Evolutionary conservation across 2,888 invertebrate species (phyloP).

Genomic region (Chrysotoxum bicinctum): DNA sequence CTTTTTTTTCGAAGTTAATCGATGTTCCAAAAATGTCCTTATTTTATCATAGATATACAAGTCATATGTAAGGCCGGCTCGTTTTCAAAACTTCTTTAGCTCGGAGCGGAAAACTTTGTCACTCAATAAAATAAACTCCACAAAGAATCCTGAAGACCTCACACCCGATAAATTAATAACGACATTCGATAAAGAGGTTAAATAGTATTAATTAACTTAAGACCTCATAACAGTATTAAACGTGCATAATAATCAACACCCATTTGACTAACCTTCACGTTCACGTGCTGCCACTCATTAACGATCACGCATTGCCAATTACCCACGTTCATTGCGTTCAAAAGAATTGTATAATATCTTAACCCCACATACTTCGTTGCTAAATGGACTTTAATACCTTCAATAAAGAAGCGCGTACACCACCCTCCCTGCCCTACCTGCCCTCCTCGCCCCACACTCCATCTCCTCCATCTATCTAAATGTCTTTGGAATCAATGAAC

Average conservation of each 20-base stretch:
- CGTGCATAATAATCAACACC: constrained; percentile 9
- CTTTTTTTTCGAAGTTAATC: too few relatives aligned
- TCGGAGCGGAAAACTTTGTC: not conserved
- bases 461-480: too few relatives aligned
- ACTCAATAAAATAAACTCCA: not conserved
- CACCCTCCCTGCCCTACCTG: not conserved
- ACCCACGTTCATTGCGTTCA: constrained; percentile 4
- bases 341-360: constrained; percentile 22
- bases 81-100: too few relatives aligned
- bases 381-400: constrained; percentile 22
- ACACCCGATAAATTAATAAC: not conserved
- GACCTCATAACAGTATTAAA: constrained; percentile 1
- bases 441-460: not conserved
- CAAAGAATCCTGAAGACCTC: not conserved
- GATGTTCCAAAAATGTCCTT: too few relatives aligned
- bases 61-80: too few relatives aligned
- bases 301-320: constrained; percentile 34
- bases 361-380: not conserved
- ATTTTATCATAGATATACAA: too few relatives aligned
- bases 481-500: constrained; percentile 49
- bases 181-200: constrained; percentile 25
- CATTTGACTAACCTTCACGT: constrained; percentile 20
- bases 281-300: constrained; percentile 33
- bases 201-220: constrained; percentile 18
- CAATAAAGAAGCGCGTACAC: constrained; percentile 2